phyloP scores from a whole-genome alignment of 2,797 vertebrate genomes.

The Myotis myotis region DNA sequence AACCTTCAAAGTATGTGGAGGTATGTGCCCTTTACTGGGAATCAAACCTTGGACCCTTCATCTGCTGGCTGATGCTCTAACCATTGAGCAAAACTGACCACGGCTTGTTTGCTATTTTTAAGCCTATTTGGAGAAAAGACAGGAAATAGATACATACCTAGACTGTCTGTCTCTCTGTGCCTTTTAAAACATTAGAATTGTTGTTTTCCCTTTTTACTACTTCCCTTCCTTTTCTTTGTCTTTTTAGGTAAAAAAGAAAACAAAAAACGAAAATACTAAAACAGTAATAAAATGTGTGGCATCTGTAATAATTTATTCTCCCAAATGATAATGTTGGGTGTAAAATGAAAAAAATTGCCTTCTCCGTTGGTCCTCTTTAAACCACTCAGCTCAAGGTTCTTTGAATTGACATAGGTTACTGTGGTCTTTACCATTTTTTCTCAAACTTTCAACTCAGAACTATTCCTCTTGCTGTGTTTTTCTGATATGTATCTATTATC shows the following conservation, averaged over 20 bases:
- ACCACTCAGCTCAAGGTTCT: not conserved
- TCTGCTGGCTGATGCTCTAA: too few species aligned
- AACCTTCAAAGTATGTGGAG: too few species aligned
- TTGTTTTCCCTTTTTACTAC: not conserved
- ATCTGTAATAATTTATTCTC: not conserved
- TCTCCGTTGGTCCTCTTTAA: not conserved
- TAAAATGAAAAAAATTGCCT: not conserved
- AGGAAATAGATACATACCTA: not conserved
- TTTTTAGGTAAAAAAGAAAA: not conserved
- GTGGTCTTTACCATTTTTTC: not conserved
- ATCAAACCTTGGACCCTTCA: too few species aligned
- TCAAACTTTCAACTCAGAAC: not conserved
- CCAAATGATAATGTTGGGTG: not conserved
- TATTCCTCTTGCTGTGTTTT: not conserved
- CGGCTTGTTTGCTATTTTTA: not conserved
- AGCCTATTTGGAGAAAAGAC: not conserved
- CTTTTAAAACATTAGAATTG: slow-evolving; percentile 28
- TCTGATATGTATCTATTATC: not conserved
- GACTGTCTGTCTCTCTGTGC: not conserved
- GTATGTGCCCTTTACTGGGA: too few species aligned
- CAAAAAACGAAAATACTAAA: not conserved
- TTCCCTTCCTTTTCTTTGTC: not conserved
- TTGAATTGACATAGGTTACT: not conserved
- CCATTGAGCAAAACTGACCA: too few species aligned
- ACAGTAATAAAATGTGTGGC: not conserved